Conservation (phyloP, 2,888 invertebrate species). For the Chironomus tentans region DNA sequence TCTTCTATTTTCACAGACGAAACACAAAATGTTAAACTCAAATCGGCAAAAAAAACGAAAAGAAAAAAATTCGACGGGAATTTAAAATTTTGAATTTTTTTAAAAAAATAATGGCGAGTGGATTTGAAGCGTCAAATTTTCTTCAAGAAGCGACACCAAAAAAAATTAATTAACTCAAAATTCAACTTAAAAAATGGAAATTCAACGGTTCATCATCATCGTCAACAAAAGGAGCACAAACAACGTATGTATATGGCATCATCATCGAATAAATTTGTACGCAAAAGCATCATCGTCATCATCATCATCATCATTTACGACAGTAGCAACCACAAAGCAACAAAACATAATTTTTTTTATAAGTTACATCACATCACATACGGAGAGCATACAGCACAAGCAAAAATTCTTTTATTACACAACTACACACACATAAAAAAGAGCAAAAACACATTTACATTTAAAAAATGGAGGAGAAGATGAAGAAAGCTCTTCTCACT, state of each 20-base stretch:
- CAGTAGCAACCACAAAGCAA: neutral
- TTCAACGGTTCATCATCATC: neutral
- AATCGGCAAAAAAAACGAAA: neutral
- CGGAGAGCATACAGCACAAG: neutral
- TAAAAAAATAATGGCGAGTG: neutral
- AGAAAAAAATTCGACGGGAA: neutral
- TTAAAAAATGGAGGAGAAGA: no score
- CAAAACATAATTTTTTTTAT: no score
- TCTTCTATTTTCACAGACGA: conserved; percentile 26
- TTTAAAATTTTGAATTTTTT: neutral
- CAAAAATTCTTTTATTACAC: no score
- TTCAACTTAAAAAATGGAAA: neutral
- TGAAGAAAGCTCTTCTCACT: no score
- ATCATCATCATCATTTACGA: neutral
- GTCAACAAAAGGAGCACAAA: neutral
- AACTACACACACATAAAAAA: no score
- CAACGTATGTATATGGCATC: neutral
- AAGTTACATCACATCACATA: neutral
- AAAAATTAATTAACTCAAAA: neutral
- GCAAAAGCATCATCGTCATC: neutral
- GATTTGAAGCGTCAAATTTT: neutral
- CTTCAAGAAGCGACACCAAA: neutral
- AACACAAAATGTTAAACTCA: neutral
- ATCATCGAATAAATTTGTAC: neutral
- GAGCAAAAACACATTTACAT: no score